A percentile compares a stretch with the other conserved stretches of the same genome.
Conservation (phyloP, 2,113 vertebrate species). For the Scomber colias region DNA sequence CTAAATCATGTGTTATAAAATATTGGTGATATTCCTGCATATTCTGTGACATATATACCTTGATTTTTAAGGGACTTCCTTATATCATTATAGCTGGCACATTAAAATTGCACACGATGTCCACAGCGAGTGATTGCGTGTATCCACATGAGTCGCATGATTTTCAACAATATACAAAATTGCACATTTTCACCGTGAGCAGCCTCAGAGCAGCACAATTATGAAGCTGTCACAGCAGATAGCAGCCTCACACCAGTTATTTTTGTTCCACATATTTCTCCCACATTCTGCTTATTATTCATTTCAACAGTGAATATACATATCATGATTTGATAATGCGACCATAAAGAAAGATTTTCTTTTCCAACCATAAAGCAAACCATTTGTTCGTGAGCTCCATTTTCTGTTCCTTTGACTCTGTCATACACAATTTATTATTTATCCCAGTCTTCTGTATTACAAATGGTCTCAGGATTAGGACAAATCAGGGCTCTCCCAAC, state of each 20-base stretch:
- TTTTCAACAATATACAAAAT: conserved; percentile 44
- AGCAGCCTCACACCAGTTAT: conserved; percentile 32
- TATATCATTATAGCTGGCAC: not conserved
- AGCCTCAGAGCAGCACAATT: conserved; percentile 29
- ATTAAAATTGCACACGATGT: conserved; percentile 9
- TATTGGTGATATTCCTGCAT: conserved; percentile 11
- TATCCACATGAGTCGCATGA: not conserved
- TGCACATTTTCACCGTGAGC: conserved; percentile 27
- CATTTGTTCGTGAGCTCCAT: conserved; percentile 73
- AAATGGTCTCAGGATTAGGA: conserved; percentile 85
- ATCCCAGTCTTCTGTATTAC: conserved; percentile 81
- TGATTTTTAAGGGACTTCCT: not conserved
- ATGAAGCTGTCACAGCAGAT: conserved; percentile 53
- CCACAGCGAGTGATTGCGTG: not conserved
- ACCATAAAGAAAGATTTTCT: conserved; percentile 69
- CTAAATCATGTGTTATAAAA: conserved; percentile 38
- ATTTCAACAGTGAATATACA: conserved; percentile 74
- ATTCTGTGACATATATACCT: conserved; percentile 14
- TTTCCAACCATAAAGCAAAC: conserved; percentile 69
- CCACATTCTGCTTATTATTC: conserved; percentile 67
- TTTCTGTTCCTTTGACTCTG: conserved; percentile 77
- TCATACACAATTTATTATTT: conserved; percentile 85
- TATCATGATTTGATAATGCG: conserved; percentile 80
- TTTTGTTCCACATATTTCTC: conserved; percentile 56
- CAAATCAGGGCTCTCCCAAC: conserved; percentile 82